Conservation (phyloP, 2,888 invertebrate genomes). For the Mantis religiosa region DNA sequence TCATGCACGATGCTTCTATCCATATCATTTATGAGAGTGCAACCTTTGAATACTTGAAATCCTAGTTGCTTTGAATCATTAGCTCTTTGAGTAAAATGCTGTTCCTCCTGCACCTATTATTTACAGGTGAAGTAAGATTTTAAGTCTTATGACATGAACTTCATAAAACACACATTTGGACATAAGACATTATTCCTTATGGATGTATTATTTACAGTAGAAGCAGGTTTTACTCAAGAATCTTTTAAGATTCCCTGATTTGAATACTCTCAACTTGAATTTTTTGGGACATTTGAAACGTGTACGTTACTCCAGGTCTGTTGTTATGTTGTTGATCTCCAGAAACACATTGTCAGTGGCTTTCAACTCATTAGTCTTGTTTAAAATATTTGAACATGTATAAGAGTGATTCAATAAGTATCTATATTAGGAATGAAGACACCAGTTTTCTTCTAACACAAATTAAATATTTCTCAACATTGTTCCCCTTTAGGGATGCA, state of each 20-base stretch:
- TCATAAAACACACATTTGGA: too few relatives aligned
- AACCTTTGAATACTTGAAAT: neutral
- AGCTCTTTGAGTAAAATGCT: neutral
- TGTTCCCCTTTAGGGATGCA: too few relatives aligned
- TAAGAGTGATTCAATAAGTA: too few relatives aligned
- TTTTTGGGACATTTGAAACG: neutral
- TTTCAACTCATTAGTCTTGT: neutral
- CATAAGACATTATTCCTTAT: too few relatives aligned
- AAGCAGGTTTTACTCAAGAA: neutral
- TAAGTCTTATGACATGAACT: too few relatives aligned
- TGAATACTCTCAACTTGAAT: neutral
- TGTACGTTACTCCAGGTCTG: neutral
- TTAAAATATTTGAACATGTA: neutral
- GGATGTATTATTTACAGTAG: too few relatives aligned
- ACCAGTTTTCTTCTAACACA: too few relatives aligned
- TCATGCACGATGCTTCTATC: neutral
- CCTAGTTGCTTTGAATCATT: neutral
- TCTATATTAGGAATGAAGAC: too few relatives aligned
- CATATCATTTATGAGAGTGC: neutral
- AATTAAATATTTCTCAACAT: too few relatives aligned
- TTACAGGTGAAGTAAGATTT: too few relatives aligned
- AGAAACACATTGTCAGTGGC: neutral
- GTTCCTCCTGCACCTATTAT: too few relatives aligned
- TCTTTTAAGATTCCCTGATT: neutral
- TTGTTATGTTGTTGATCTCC: neutral